Conservation (phyloP, 1,140 invertebrate genomes). For the Drosophila repleta region DNA sequence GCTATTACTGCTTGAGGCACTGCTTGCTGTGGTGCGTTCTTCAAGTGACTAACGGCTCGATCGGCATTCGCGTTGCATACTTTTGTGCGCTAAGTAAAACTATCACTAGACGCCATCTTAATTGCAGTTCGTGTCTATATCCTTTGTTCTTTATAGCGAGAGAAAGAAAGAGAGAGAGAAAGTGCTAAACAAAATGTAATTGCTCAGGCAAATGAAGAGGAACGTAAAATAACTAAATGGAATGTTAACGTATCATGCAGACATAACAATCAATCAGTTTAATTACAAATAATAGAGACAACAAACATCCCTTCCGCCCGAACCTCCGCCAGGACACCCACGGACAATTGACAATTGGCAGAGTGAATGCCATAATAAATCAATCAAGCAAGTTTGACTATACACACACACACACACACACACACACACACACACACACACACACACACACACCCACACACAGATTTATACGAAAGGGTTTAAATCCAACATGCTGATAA, state of each 20-base stretch:
- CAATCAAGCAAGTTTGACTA: conserved; percentile 32
- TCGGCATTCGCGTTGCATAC: conserved; percentile 39
- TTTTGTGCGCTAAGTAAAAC: conserved; percentile 31
- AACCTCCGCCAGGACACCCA: not conserved
- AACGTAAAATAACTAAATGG: not conserved
- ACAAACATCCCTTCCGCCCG: not conserved
- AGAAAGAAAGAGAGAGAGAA: not conserved
- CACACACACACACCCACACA: not conserved
- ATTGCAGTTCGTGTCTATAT: not conserved
- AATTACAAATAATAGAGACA: not conserved
- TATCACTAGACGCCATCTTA: conserved; percentile 22
- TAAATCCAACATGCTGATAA: conserved; percentile 6
- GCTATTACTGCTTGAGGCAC: conserved; percentile 7
- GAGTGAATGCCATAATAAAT: conserved; percentile 36
- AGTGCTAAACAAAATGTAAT: conserved; percentile 15
- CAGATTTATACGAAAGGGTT: not conserved
- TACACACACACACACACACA: not conserved
- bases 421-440: not conserved
- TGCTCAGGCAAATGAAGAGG: not conserved
- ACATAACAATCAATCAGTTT: conserved; percentile 5
- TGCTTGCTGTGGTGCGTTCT: conserved; percentile 5
- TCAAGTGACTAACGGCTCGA: conserved; percentile 18
- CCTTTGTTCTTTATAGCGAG: conserved; percentile 3
- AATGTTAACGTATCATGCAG: conserved; percentile 2
- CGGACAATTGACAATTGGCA: conserved; percentile 5